Conservation (phyloP, 1,140 invertebrate genomes). For the Drosophila ogumai region DNA sequence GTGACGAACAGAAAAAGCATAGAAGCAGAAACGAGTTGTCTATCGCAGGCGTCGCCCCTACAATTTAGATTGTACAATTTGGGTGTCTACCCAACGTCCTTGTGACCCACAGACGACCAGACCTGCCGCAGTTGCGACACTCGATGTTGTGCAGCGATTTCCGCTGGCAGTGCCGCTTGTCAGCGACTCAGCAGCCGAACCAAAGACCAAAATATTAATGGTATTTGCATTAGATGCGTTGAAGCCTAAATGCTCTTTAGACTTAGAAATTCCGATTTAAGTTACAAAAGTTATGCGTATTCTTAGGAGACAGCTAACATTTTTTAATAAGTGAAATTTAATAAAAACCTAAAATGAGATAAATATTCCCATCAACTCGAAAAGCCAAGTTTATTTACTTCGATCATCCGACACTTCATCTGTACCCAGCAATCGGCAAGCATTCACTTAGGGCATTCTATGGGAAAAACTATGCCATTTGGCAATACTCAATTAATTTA, state of each 20-base stretch:
- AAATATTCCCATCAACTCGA: background rate
- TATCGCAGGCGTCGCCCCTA: slow-evolving; percentile 13
- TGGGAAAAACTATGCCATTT: slow-evolving; percentile 45
- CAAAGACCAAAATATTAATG: slow-evolving; percentile 9
- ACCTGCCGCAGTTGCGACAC: slow-evolving; percentile 55
- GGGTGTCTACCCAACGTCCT: slow-evolving; percentile 56
- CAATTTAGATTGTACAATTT: slow-evolving; percentile 67
- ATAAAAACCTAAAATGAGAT: no score
- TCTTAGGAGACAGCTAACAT: no score
- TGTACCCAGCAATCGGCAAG: slow-evolving; percentile 10
- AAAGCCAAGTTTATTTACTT: background rate
- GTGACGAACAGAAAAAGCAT: slow-evolving; percentile 15
- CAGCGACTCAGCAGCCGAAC: background rate
- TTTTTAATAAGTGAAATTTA: no score
- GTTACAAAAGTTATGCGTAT: no score
- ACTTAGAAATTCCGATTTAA: background rate
- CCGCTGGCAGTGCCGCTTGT: slow-evolving; percentile 1
- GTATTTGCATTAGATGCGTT: background rate
- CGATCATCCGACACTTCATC: background rate
- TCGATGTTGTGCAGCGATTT: slow-evolving; percentile 24
- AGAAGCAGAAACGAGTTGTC: slow-evolving; percentile 34
- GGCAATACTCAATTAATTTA: slow-evolving; percentile 81
- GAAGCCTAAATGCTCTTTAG: slow-evolving; percentile 35
- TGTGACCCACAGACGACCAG: slow-evolving; percentile 57
- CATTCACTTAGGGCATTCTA: slow-evolving; percentile 42